Conservation (phyloP, 2,888 invertebrate genomes). For the Lapara coniferarum region DNA sequence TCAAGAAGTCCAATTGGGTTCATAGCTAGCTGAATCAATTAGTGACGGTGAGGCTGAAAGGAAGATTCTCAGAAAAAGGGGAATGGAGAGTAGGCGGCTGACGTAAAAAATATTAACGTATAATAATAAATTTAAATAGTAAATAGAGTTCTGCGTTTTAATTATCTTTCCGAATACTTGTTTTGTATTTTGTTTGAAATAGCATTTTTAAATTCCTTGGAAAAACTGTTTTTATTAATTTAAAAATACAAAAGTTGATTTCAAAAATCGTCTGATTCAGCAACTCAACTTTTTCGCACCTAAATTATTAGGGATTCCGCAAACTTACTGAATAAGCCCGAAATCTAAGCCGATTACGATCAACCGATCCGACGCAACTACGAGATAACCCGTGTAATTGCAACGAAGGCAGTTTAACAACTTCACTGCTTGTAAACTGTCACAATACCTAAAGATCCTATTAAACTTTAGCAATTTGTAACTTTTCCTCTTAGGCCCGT, state of each 20-base stretch:
- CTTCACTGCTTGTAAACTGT: slow-evolving; percentile 68
- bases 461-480: slow-evolving; percentile 77
- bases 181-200: background rate
- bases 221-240: no score
- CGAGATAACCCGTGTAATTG: slow-evolving; percentile 57
- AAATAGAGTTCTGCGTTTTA: no score
- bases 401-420: slow-evolving; percentile 63
- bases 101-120: background rate
- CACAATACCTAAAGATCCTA: slow-evolving; percentile 77
- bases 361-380: slow-evolving; percentile 31
- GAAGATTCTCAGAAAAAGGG: background rate
- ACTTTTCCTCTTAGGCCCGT: slow-evolving; percentile 75
- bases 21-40: slow-evolving; percentile 21
- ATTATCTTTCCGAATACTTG: no score
- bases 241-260: no score
- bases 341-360: slow-evolving; percentile 24
- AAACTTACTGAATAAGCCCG: background rate
- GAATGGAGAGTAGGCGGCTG: no score
- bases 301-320: background rate
- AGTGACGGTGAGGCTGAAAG: background rate
- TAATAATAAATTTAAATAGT: no score
- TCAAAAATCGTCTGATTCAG: background rate
- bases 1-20: slow-evolving; percentile 11
- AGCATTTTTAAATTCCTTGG: no score
- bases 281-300: background rate